Evolutionary conservation across 2,888 invertebrate species (phyloP).

Genomic region (Drosophila nr. perissopoda): DNA sequence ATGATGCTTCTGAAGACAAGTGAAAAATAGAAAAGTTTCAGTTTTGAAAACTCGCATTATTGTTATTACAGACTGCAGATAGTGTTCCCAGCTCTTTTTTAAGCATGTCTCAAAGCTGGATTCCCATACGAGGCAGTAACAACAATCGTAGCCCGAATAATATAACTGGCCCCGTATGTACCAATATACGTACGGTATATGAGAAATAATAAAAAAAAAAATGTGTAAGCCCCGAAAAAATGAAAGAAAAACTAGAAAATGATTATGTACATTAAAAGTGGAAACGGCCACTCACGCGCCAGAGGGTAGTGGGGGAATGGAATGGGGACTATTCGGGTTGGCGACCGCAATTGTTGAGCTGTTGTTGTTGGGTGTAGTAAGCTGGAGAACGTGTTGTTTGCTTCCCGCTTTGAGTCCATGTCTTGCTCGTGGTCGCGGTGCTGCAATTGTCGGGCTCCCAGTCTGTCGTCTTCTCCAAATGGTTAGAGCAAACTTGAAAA

Average conservation of each 20-base stretch:
- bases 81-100: constrained; percentile 34
- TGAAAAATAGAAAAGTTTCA: constrained; percentile 66
- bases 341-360: constrained; percentile 64
- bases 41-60: constrained; percentile 46
- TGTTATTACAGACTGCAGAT: constrained; percentile 28
- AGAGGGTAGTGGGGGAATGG: constrained; percentile 12
- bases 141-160: constrained; percentile 29
- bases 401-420: constrained; percentile 67
- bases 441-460: constrained; percentile 65
- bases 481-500: constrained; percentile 68
- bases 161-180: constrained; percentile 21
- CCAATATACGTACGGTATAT: constrained; percentile 16
- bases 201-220: constrained; percentile 42
- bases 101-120: constrained; percentile 32
- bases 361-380: constrained; percentile 52
- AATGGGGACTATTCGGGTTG: constrained; percentile 47
- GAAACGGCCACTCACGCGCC: constrained; percentile 76
- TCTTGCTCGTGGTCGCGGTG: constrained; percentile 42
- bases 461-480: constrained; percentile 22
- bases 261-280: constrained; percentile 76
- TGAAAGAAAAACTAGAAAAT: constrained; percentile 59
- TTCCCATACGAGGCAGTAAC: constrained; percentile 39
- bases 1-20: constrained; percentile 33
- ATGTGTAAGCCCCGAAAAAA: constrained; percentile 50
- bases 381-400: constrained; percentile 74